These are phyloP conservation scores for Nycticebus coucang DNA, from an alignment of 2,113 vertebrate species.

Conservation along the genomic window DNA sequence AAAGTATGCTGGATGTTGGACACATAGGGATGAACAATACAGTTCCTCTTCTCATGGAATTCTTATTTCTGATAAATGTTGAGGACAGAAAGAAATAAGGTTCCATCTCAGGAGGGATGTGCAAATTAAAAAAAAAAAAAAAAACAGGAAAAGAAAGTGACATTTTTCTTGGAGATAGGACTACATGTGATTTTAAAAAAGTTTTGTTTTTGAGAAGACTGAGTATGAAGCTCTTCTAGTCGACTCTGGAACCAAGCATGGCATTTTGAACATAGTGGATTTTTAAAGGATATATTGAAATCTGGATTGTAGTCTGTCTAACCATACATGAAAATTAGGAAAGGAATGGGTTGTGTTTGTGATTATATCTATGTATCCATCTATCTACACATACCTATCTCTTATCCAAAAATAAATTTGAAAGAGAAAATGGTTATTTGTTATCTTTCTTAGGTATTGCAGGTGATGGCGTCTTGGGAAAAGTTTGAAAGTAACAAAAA, in stretches of 20 bases:
- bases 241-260: background rate
- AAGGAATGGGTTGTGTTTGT: background rate
- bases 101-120: too few species aligned
- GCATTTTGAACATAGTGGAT: background rate
- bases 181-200: background rate
- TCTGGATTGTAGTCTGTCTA: background rate
- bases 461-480: conserved; percentile 25
- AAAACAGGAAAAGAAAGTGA: background rate
- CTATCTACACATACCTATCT: background rate
- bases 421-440: conserved; percentile 34
- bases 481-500: conserved; percentile 40
- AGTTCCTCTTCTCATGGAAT: background rate
- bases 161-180: background rate
- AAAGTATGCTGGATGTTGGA: background rate
- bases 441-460: conserved; percentile 27
- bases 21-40: background rate
- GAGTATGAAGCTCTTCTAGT: background rate
- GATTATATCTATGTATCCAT: background rate
- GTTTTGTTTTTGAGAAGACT: background rate
- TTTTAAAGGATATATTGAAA: background rate
- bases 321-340: conserved; percentile 3
- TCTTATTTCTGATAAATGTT: conserved; percentile 7
- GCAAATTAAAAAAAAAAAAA: background rate
- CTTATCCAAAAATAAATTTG: conserved; percentile 45
- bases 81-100: background rate